phyloP scores from a whole-genome alignment of 2,797 vertebrate species.

The Toxotes lorentzi region DNA sequence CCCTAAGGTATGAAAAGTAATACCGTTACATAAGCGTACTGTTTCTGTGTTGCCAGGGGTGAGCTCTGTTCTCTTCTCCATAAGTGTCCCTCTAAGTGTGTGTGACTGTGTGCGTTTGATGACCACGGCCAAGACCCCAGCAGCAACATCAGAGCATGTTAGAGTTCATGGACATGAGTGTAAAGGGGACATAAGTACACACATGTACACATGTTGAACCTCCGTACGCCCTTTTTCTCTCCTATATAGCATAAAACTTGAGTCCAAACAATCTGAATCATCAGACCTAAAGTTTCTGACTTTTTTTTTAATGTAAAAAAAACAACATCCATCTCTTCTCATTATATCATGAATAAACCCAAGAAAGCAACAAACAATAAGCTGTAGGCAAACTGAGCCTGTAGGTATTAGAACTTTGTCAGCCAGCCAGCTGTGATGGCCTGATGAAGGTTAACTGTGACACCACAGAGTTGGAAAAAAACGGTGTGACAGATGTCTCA shows the following conservation, averaged over 20 bases:
- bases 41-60: constrained; percentile 36
- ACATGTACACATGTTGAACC: constrained; percentile 3
- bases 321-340: background rate
- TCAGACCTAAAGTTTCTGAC: constrained; percentile 4
- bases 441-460: constrained; percentile 44
- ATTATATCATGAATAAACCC: constrained; percentile 12
- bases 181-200: constrained; percentile 11
- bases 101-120: constrained; percentile 28
- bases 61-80: constrained; percentile 36
- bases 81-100: constrained; percentile 53
- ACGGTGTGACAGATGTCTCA: constrained; percentile 2
- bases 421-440: background rate
- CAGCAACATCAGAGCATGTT: constrained; percentile 56
- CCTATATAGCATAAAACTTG: background rate
- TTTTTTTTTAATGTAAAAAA: background rate
- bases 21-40: constrained; percentile 64
- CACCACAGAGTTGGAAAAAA: constrained; percentile 5
- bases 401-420: constrained; percentile 9
- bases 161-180: constrained; percentile 30
- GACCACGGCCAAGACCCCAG: constrained; percentile 37
- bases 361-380: background rate
- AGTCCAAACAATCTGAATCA: constrained; percentile 11
- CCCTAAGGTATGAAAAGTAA: constrained; percentile 54
- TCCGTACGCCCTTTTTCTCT: constrained; percentile 2
- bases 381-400: constrained; percentile 16